phyloP scores from a whole-genome alignment of 1,140 invertebrate species.

The Cephus cinctus region DNA sequence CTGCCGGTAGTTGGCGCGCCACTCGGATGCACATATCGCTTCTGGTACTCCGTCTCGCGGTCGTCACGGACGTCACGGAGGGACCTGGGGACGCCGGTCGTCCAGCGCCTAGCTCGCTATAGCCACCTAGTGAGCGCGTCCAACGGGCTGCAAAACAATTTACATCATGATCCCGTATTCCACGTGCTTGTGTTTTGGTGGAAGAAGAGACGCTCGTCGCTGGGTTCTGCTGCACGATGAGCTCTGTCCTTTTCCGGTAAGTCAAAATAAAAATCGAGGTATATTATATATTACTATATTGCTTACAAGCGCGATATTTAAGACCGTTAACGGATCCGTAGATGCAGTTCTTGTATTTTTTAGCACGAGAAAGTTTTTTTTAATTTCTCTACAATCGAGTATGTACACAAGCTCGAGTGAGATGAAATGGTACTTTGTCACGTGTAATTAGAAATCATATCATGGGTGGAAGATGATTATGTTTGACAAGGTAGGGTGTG shows the following conservation, averaged over 20 bases:
- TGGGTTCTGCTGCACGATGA: constrained; percentile 27
- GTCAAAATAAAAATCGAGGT: constrained; percentile 20
- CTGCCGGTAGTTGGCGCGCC: constrained; percentile 4
- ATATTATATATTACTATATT: background rate
- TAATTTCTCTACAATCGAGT: too few species aligned
- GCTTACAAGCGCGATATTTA: background rate
- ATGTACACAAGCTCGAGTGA: background rate
- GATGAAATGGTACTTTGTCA: background rate
- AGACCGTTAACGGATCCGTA: background rate
- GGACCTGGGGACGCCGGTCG: background rate
- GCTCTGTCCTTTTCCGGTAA: constrained; percentile 28
- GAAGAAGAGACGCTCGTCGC: constrained; percentile 26
- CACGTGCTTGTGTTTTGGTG: constrained; percentile 33
- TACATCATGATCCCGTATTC: constrained; percentile 35
- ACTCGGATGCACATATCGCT: background rate
- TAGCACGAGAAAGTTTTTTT: too few species aligned
- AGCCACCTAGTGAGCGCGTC: background rate
- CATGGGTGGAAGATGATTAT: too few species aligned
- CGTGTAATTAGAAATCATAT: background rate
- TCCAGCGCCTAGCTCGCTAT: constrained; percentile 6
- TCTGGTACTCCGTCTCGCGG: background rate
- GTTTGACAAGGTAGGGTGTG: too few species aligned
- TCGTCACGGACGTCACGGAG: background rate
- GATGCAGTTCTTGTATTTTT: too few species aligned
- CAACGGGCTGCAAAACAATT: too few species aligned